Evolutionary conservation across 2,113 vertebrate species (phyloP).

Genomic region (Megaptera novaeangliae): DNA sequence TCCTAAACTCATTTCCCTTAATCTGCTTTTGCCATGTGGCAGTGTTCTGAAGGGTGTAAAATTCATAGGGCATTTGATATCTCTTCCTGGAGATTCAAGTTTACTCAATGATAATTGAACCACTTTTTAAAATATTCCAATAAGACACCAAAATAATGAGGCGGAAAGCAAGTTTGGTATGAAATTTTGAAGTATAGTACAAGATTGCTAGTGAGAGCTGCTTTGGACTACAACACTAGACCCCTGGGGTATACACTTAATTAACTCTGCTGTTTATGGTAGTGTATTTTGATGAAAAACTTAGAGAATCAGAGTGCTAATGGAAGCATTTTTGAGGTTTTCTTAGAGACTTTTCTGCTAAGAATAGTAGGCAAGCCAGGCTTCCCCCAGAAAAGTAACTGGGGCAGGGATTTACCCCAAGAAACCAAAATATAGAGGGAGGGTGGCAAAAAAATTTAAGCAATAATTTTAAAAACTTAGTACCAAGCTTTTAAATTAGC

Average conservation of each 20-base stretch:
- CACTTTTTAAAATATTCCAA: neutral
- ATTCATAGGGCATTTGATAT: neutral
- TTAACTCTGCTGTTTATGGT: neutral
- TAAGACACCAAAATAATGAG: neutral
- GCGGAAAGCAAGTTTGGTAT: neutral
- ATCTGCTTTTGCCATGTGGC: neutral
- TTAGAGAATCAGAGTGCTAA: neutral
- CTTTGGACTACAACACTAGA: neutral
- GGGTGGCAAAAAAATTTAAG: constrained; percentile 36
- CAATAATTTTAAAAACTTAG: constrained; percentile 64
- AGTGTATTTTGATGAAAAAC: constrained; percentile 26
- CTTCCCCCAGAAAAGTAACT: constrained; percentile 14
- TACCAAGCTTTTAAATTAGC: neutral
- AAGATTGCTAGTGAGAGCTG: neutral
- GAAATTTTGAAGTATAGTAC: neutral
- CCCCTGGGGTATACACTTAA: neutral
- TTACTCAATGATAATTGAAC: neutral
- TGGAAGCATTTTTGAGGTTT: constrained; percentile 37
- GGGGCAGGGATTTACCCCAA: constrained; percentile 45
- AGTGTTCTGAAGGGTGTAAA: neutral
- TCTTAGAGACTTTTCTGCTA: constrained; percentile 26
- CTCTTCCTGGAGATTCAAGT: neutral
- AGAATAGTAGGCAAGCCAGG: constrained; percentile 22
- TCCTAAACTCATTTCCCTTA: neutral
- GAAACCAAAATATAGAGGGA: constrained; percentile 52